phyloP scores from a whole-genome alignment of 2,888 invertebrate species.

The Horisme vitalbata region DNA sequence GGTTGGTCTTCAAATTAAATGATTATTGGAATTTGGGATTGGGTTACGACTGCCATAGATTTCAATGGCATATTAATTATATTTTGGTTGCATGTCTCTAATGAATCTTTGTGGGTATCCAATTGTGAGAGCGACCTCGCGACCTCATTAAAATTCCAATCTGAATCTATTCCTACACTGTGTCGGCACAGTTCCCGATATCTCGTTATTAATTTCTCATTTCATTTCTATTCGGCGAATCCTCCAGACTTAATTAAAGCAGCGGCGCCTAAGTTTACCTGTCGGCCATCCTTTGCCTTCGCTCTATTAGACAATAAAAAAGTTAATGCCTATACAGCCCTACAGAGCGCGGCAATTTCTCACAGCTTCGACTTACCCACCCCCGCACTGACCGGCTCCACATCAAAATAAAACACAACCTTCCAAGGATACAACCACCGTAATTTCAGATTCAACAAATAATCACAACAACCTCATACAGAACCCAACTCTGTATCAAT shows the following conservation, averaged over 20 bases:
- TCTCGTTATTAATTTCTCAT: constrained; percentile 57
- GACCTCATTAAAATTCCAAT: constrained; percentile 30
- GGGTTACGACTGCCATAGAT: too few relatives aligned
- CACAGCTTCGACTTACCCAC: constrained; percentile 58
- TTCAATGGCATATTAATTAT: too few relatives aligned
- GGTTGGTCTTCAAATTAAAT: too few relatives aligned
- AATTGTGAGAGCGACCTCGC: constrained; percentile 22
- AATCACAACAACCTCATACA: constrained; percentile 36
- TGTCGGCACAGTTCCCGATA: constrained; percentile 36
- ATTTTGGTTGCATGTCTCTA: too few relatives aligned
- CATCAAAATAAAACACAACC: constrained; percentile 77
- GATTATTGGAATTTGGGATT: too few relatives aligned
- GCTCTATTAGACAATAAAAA: constrained; percentile 80
- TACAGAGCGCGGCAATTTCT: constrained; percentile 73
- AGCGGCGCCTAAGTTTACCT: constrained; percentile 77
- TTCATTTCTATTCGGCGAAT: constrained; percentile 55
- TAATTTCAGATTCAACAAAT: constrained; percentile 66
- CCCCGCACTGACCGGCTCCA: constrained; percentile 43
- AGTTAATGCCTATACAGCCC: constrained; percentile 71
- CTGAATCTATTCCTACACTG: constrained; percentile 27
- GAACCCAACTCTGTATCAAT: constrained; percentile 45
- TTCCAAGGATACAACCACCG: constrained; percentile 80
- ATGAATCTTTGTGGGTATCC: constrained; percentile 13
- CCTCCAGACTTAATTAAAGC: constrained; percentile 72
- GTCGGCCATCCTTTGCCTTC: constrained; percentile 73